Base-by-base conservation (phyloP, 2,888 invertebrate genomes). In the Dichetophora obliterata region DNA sequence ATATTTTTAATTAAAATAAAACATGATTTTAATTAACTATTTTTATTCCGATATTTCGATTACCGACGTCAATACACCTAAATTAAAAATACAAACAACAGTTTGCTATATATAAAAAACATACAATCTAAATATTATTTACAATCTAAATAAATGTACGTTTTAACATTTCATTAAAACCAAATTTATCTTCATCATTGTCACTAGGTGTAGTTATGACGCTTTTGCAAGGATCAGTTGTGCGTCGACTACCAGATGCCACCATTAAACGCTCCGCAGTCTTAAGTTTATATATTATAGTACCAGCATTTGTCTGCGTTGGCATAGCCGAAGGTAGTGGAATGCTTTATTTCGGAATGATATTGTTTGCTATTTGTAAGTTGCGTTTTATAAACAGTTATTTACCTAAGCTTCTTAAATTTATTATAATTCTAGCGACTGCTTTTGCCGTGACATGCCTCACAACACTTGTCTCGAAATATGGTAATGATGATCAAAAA, bases 391-490 rank as follows among this genome's bases (percentile, higher is more conserved):
- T 48, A 52, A 50, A 72, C n/a, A 48, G 9, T 52, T 5, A 43
- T 22, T 59, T 69, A 31, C 3, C 3, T 57, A 31, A 14, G 48
- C 5, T 11, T 14, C 8, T 8, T 59, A 3, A 24, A 0, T 22
- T 66, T 69, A 9, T 34, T 27, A 31, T 14, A 66, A 43, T 24
- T 54, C 48, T 83, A 95, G 95, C 95, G 22, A 96, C 95, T 11
- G 94, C 96, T n/a, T 93, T 97, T 88, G 97, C 98, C 43, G 98
- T 99, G 27, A 98, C 99, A 14, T 97, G 97, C 85, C 92, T 99
- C 90, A 98, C 97, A 84, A 95, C 98, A 3, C 90, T 98, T 88
- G 96, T 96, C n/a, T 96, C 98, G 3, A 92, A 93, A 80, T 94
- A 94, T 86, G 95, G 95, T 6, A 93, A 93, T 52, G 91, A 90